Evolutionary conservation across 2,797 vertebrate genomes (phyloP).

Genomic region (Poecilia velifera): DNA sequence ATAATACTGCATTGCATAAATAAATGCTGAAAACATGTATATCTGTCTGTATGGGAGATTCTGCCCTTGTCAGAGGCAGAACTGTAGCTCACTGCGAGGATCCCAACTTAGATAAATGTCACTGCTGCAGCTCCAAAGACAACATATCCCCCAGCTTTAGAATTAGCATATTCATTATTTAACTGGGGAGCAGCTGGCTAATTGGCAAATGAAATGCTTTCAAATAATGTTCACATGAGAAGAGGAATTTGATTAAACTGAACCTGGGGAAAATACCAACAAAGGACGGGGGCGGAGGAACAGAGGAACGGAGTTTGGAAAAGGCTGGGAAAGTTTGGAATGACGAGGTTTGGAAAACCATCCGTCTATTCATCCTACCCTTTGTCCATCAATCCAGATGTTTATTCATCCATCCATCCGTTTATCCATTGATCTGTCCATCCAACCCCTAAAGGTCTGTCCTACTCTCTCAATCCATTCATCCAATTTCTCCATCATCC

Average conservation of each 20-base stretch:
- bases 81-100: conserved; percentile 31
- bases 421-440: too few species aligned
- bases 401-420: too few species aligned
- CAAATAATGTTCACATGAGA: conserved; percentile 75
- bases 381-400: neutral
- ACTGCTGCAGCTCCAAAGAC: conserved; percentile 67
- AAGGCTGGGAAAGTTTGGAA: neutral
- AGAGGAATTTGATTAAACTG: conserved; percentile 74
- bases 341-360: neutral
- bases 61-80: conserved; percentile 3
- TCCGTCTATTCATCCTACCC: too few species aligned
- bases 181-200: conserved; percentile 78
- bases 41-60: neutral
- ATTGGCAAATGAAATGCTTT: conserved; percentile 79
- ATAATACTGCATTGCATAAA: neutral
- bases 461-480: too few species aligned
- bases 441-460: too few species aligned
- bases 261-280: conserved; percentile 69
- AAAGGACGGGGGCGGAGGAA: conserved; percentile 26
- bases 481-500: too few species aligned
- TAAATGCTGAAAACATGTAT: neutral
- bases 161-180: conserved; percentile 81
- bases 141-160: conserved; percentile 74
- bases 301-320: neutral
- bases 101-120: conserved; percentile 69